Base-by-base conservation (phyloP, 1,140 invertebrate genomes). In the Acromyrmex charruanus region DNA sequence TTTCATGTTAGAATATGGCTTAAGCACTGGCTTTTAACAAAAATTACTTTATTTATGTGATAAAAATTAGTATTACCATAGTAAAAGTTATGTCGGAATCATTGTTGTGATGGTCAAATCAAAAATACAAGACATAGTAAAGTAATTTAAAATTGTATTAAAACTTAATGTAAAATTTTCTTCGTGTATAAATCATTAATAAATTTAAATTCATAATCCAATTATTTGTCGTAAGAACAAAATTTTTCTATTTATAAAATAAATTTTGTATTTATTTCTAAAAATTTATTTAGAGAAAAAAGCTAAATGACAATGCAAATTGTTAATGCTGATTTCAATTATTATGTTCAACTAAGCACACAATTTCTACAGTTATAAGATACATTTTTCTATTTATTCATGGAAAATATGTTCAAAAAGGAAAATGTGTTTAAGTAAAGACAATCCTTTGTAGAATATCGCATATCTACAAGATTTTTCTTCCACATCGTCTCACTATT, bases 401-500 rank as follows among this genome's bases (percentile, higher is more conserved):
- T 58, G 51, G 14, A 18, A 18, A 58, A 81, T 31, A 44, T n/a
- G 5, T 6, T 74, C 28, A 63, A 61, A 61, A 16, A 51, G 14
- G 18, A 21, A 61, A 39, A 51, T 18, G 44, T 28, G 18, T 79
- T 85, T 77, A 49, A 80, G 21, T 59, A 44, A 31, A 80, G 51
- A 66, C 61, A 79, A 65, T 35, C 10, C 28, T 12, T 21, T 59
- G 16, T 28, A 28, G 16, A 28, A 85, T 66, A 44, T 79, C 53
- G 9, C 16, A 10, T 51, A 72, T 59, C 51, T 58, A 31, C 9
- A 53, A 28, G 44, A 89, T 87, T 87, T 74, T 65, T 85, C 79
- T 79, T 87, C 68, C 74, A 28, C 16, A n/a, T 63, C 55, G 55
- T 44, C 55, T 86, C 81, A 44, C 16, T 18, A 68, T 77, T 65